Conservation (phyloP, 2,113 vertebrate genomes). For the Megalops atlanticus region DNA sequence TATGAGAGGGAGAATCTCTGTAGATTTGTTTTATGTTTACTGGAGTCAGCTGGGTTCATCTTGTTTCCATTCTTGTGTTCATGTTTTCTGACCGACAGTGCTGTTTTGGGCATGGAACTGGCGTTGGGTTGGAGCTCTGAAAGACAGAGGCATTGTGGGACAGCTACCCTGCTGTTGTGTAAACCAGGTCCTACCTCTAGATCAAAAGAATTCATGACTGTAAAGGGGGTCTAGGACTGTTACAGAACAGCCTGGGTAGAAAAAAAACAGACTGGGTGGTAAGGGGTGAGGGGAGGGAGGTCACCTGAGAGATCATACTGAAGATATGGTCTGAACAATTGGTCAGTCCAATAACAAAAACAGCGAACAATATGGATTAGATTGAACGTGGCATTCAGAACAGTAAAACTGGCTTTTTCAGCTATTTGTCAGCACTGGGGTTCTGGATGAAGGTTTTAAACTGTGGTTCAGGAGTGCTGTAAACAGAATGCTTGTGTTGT, state of each 20-base stretch:
- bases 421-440: no score
- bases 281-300: neutral
- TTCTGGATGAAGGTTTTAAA: neutral
- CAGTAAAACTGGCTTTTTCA: neutral
- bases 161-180: neutral
- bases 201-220: slow-evolving; percentile 10
- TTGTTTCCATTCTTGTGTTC: slow-evolving; percentile 41
- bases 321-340: neutral
- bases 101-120: slow-evolving; percentile 48
- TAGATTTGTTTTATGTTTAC: slow-evolving; percentile 35
- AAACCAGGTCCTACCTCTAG: slow-evolving; percentile 25
- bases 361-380: neutral
- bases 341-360: neutral
- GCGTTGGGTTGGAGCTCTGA: slow-evolving; percentile 58
- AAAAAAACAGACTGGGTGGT: neutral
- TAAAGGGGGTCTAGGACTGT: slow-evolving; percentile 19
- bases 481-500: neutral
- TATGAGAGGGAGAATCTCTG: slow-evolving; percentile 45
- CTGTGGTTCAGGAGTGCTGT: no score
- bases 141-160: slow-evolving; percentile 49
- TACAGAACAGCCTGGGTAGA: neutral
- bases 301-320: neutral
- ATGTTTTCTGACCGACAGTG: slow-evolving; percentile 34
- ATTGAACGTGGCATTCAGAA: neutral
- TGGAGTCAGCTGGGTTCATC: slow-evolving; percentile 27